Base-by-base conservation (phyloP, 2,797 vertebrate genomes). In the Malacoraja senta region DNA sequence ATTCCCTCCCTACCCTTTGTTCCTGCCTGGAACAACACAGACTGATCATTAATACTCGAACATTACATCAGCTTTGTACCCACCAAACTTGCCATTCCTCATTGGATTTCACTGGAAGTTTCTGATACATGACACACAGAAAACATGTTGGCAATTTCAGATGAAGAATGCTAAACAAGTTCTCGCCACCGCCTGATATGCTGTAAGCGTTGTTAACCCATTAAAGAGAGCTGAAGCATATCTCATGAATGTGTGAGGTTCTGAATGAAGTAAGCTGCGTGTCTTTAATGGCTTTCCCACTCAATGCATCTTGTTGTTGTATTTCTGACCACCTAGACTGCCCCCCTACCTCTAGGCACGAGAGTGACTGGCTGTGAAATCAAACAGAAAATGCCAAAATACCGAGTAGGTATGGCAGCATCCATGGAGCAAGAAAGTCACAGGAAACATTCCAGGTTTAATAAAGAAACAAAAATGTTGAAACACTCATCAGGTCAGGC, bases 91-190 rank as follows among this genome's bases (percentile, higher is more conserved):
- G 9, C 32, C n/a, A 72, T 32, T 24, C 58, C 58, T 21, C 58
- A 38, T 12, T 74, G 26, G 90, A 74, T 74, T 44, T 29, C 26
- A 74, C 12, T 38, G 26, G 68, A 26, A 2, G 24, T 35, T 13
- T 74, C 53, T 44, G 68, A 74, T 91, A 53, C 10, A 13, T 44
- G 32, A 74, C 65, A 17, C 81, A 58, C 3, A 65, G 61, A 35
- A 61, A 88, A 65, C 32, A 32, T 7, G 10, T 63, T 65, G 61
- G 63, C 84, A 88, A 88, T 88, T 65, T 32, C 15, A 21, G 58
- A 7, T 88, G 61, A 65, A n/a, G 61, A 88, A 88, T 88, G 84
- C 61, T 63, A n/a, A 86, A 32, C 83, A 86, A 86, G n/a, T 63
- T 19, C 58, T 26, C 29, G 53, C 80, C 26, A 17, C 83, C 19